Evolutionary conservation across 2,113 vertebrate species (phyloP), one percentile per base, ranked within the genome.

Genomic region (Antennarius striatus): DNA sequence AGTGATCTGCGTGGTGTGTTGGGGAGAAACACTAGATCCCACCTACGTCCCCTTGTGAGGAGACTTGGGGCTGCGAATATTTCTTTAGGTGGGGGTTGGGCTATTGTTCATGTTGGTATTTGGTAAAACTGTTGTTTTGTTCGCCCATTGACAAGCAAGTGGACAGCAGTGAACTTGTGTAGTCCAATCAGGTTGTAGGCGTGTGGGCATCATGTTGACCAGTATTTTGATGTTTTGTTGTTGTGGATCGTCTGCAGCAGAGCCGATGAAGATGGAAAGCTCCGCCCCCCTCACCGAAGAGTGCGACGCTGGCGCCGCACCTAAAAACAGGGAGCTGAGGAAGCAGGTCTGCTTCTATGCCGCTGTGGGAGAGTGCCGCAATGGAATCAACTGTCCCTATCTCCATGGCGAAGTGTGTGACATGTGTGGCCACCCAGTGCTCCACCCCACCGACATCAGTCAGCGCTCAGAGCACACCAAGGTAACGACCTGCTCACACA

Each of bases 361-460:
- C 0, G 95, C 97, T 0, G 89, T 98, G 4, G 98, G 98, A 29
- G 97, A 99, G 71, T 99, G 97, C 58, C 96, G 97, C 65, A 98
- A 99, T 0, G 98, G 98, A 55, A 93, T 98, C 73, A 99, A 98
- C 92, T 98, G 98, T 12, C 96, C 97, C 49, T 98, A 99, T 66
- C 95, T 99, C 82, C 98, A 99, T 1, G 97, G 98, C 0, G 97
- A 99, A 13, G 88, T 96, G 2, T 99, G 97, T 6, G 98, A 99
- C 79, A 97, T 99, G 97, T 99, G 97, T 15, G 96, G 97, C 28
- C 92, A 98, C 66, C 97, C 98, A 86, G 97, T 97, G 69, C 92
- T 99, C 45, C 98, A 99, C 68, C 98, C 97, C 0, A 86, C 92
- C 13, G 96, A 99, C 84, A 92, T 91, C 47, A 86, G 89, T 7